Base-by-base conservation (phyloP, 2,888 invertebrate species). In the Drosophila parthenogenetica region DNA sequence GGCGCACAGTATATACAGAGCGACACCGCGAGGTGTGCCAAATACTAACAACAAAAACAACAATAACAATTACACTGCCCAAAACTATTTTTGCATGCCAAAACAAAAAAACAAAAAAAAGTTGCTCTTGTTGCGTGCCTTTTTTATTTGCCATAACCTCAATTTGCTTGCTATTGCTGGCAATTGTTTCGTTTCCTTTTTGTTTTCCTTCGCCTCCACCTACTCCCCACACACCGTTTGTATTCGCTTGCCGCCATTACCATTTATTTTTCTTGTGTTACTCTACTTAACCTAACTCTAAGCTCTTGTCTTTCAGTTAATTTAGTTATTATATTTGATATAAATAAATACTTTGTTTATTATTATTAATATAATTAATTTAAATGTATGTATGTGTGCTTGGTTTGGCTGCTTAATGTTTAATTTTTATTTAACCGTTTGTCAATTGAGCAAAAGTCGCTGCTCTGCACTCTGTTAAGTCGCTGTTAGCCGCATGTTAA, bases 21-120 rank as follows among this genome's bases (percentile, higher is more conserved):
- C 84, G 87, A 89, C 78, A 82, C 89, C 66, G 90, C 90, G 90
- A 91, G 92, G 92, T 92, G 90, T 87, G 91, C 91, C 87, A 66
- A 69, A 69, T 50, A 69, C 61, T 53, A 69, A 64, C 32, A 54
- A 60, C 54, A 57, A 32, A 13, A 42, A 45, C 40, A 51, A 45
- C 48, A 51, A 59, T 32, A 68, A 51, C 57, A 55, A 46, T 16
- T 53, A 72, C 59, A 65, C 80, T 82, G 78, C 54, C 66, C 57
- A 4, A 35, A 50, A 22, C 29, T 50, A 45, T 46, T 51, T 13
- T 58, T 53, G 83, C 83, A 66, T 82, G 80, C 46, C 35, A 19
- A 43, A 3, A 11, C 11, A 37, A 4, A 11, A 7, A 54, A 11
- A 13, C 29, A 25, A 10, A 14, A 13, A 35, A 13, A 39, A 62